A percentile compares a stretch with the other conserved stretches of the same genome.
Conservation (phyloP, 2,797 vertebrate species). For the Chelon labrosus region DNA sequence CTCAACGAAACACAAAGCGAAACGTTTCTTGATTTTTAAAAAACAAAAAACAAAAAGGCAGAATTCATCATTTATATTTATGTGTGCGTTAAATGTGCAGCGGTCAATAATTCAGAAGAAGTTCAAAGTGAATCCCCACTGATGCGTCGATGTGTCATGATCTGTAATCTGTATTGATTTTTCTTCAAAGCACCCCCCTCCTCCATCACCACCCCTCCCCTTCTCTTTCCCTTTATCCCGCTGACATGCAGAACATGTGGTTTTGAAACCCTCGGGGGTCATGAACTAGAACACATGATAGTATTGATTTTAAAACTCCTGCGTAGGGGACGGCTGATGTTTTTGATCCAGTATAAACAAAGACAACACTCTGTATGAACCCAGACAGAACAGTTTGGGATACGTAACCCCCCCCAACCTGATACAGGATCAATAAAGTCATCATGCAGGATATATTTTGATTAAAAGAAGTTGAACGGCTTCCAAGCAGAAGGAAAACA, state of each 20-base stretch:
- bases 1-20: too few species aligned
- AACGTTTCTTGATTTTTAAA: not conserved
- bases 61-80: not conserved
- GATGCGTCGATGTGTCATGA: constrained; percentile 44
- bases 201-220: too few species aligned
- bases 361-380: not conserved
- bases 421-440: not conserved
- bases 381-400: not conserved
- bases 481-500: not conserved
- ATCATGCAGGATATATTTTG: not conserved
- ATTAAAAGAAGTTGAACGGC: not conserved
- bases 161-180: constrained; percentile 75
- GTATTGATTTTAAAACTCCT: constrained; percentile 52
- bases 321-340: not conserved
- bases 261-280: constrained; percentile 32
- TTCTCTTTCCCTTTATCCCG: constrained; percentile 32
- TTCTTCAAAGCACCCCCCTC: constrained; percentile 41
- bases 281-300: constrained; percentile 45
- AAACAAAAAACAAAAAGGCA: not conserved
- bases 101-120: constrained; percentile 33
- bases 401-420: constrained; percentile 9
- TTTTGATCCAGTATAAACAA: constrained; percentile 39
- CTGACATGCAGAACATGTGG: constrained; percentile 65
- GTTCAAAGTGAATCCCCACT: constrained; percentile 53
- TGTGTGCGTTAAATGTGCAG: not conserved